Evolutionary conservation across 2,113 vertebrate species (phyloP), one percentile per base, ranked within the genome.

Genomic region (Cyanoramphus novaezelandiae): DNA sequence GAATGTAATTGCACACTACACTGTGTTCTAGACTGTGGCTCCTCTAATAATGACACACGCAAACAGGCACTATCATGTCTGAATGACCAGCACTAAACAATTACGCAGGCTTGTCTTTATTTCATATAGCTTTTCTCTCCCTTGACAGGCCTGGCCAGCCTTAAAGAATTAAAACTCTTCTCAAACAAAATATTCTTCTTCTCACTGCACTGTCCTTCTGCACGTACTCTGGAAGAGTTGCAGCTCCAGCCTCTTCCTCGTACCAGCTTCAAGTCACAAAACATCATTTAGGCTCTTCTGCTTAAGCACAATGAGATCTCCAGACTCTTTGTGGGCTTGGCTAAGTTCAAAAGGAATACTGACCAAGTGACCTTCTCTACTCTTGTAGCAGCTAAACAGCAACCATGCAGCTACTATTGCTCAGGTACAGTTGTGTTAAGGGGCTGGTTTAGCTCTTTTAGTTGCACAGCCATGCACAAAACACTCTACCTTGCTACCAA

Each of bases 51-150:
- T 49, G 83, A 67, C 63, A 92, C 14, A 83, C 24, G 65, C 55
- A 72, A 86, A 86, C 76, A 88, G 29, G 86, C 49, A 88, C 77
- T 86, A 77, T 77, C 33, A 37, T 27, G 28, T 68, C 64, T 86
- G 50, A 96, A 88, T 41, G 44, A 82, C 69, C 3, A 1, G 35
- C 24, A 28, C 49, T 37, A 65, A 76, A 87, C 39, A 71, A 55
- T 43, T 75, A 85, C 13, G 14, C 28, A 80, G 7, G 19, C 49
- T 80, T 69, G 53, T n/a, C 80, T 57, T 85, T 69, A 83, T 80
- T 82, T 86, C 31, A 67, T 0, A 0, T 7, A 68, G 69, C 15
- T 93, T 67, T 60, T n/a, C n/a, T 8, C 55, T 82, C 52, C 17
- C 50, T 84, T 64, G 12, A 50, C 82, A 60, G 23, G 41, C 29